Evolutionary conservation across 2,888 invertebrate species (phyloP), one percentile per base, ranked within the genome.

Genomic region (Ditula angustiorana): DNA sequence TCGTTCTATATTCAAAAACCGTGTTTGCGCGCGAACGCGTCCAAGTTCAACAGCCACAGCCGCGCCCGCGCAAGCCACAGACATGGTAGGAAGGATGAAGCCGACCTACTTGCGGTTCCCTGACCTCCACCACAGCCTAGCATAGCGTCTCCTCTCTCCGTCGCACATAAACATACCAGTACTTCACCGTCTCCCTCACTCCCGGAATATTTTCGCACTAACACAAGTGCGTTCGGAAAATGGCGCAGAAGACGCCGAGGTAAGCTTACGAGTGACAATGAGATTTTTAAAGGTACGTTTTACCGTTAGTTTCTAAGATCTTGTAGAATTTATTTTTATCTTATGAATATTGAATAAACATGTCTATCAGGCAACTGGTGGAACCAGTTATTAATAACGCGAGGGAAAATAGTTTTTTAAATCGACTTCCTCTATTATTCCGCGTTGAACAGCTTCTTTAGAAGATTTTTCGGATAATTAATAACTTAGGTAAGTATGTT

Each of bases 61-160:
- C 61, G 78, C 66, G 69, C 64, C 66, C 68, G 73, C 69, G 67
- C 67, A 69, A 72, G 76, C 78, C 79, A 80, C 79, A 82, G 84
- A 19, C 82, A 85, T 79, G 79, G 79, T 83, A 82, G 87, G 88
- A 90, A 92, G 92, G 91, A 92, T 88, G 90, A 82, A 88, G 86
- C 77, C 88, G 90, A 89, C 92, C 92, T 82, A 92, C 90, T 92
- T 92, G 88, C 83, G 87, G 92, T 91, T 92, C 92, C 86, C 86
- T 91, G 92, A 92, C 92, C 92, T 90, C 91, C 85, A 82, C 81
- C 78, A 82, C 86, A 88, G 85, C 90, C 88, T 88, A 90, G 86
- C 89, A 82, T 75, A 76, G 75, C 76, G 52, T 77, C 66, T 41
- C 61, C 61, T 72, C 60, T 85, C 86, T 77, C 80, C 79, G 73